Conservation (phyloP, 2,113 vertebrate genomes). For the Aptenodytes patagonicus region DNA sequence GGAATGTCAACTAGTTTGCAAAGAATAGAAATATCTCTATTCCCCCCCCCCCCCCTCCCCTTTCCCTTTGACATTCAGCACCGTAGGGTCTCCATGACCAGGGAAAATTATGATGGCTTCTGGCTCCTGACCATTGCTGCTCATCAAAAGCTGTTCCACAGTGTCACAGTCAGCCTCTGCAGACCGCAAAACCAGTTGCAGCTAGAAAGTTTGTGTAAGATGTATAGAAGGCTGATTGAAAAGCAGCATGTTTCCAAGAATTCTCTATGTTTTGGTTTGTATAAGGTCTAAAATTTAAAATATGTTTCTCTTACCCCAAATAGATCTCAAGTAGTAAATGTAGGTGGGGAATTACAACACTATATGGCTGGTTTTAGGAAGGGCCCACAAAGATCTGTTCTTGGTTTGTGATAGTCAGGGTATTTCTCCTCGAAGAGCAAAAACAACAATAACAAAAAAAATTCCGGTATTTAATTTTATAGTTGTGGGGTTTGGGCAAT, state of each 20-base stretch:
- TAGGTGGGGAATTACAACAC: neutral
- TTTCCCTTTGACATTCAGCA: neutral
- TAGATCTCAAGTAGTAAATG: neutral
- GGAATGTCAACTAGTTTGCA: neutral
- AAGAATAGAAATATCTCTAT: neutral
- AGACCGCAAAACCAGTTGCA: neutral
- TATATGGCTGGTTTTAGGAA: neutral
- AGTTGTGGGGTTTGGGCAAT: neutral
- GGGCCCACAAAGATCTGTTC: neutral
- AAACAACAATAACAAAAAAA: neutral
- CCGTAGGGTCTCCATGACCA: neutral
- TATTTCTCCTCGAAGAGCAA: neutral
- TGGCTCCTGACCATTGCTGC: neutral
- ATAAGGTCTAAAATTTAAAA: neutral
- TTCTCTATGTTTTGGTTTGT: neutral
- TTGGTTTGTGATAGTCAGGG: neutral
- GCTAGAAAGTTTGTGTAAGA: neutral
- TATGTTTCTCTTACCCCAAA: neutral
- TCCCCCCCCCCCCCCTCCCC: neutral
- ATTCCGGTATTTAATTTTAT: neutral
- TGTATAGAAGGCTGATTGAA: neutral
- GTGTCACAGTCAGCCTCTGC: neutral
- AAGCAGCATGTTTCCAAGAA: conserved; percentile 8
- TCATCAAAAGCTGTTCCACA: neutral
- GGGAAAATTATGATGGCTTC: neutral